These are phyloP conservation scores for Emydoidea blandingii DNA, from an alignment of 2,797 vertebrate species.

Conservation along the genomic window DNA sequence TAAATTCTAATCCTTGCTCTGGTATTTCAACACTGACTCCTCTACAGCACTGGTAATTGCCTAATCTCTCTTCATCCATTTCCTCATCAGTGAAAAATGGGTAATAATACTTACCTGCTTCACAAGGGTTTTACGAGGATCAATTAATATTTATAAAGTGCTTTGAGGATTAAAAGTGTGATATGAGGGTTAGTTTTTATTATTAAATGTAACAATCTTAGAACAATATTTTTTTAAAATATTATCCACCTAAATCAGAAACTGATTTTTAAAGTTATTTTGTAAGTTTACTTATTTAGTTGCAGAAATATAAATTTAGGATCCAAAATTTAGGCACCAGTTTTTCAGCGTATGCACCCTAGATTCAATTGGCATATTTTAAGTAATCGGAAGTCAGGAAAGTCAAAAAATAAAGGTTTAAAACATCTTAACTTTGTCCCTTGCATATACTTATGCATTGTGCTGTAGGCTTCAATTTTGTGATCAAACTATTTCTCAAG, in stretches of 20 bases:
- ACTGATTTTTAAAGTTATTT: background rate
- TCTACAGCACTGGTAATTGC: background rate
- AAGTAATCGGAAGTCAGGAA: background rate
- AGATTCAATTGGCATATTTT: background rate
- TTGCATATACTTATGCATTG: background rate
- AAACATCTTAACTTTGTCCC: background rate
- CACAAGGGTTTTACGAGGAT: background rate
- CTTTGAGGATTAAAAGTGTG: no score
- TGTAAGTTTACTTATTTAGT: background rate
- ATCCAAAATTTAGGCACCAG: no score
- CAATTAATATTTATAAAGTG: background rate
- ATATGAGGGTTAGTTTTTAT: background rate
- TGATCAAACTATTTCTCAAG: background rate
- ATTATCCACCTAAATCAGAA: background rate
- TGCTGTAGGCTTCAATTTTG: background rate
- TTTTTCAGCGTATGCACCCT: background rate
- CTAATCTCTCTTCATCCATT: background rate
- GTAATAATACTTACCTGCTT: background rate
- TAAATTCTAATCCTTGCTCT: background rate
- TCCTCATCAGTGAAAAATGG: background rate
- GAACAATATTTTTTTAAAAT: no score
- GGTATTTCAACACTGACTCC: background rate
- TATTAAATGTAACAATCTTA: background rate
- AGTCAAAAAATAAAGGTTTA: background rate
- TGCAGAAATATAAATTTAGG: background rate